Percentiles rank a stretch among this genome's conserved stretches.
Conservation (phyloP, 2,888 invertebrate species). For the Lepidocyrtinus sp. region DNA sequence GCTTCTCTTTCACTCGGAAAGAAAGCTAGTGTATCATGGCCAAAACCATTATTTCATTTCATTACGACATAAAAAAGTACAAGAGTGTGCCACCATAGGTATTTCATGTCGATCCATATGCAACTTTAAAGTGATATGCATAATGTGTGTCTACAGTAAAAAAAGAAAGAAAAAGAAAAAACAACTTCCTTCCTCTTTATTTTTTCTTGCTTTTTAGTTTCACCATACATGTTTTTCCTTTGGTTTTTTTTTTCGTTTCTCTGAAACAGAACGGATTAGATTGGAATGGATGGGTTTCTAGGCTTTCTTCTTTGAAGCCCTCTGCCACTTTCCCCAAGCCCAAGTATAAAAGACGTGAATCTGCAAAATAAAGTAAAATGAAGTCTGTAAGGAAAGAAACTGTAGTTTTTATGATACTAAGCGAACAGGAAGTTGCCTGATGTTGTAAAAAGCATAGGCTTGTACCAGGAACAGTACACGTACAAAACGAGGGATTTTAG, state of each 20-base stretch:
- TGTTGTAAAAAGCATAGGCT: neutral
- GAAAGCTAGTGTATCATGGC: neutral
- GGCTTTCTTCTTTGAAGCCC: conserved; percentile 18
- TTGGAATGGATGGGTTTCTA: neutral
- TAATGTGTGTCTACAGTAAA: neutral
- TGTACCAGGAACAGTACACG: neutral
- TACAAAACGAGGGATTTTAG: neutral
- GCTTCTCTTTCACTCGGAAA: neutral
- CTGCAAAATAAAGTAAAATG: too few relatives aligned
- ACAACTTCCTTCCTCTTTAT: conserved; percentile 37
- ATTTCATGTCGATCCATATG: neutral
- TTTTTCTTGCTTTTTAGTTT: conserved; percentile 16
- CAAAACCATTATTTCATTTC: neutral
- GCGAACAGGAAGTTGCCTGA: neutral
- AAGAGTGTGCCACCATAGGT: neutral
- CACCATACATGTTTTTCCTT: neutral
- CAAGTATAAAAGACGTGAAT: too few relatives aligned
- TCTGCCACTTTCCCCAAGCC: too few relatives aligned
- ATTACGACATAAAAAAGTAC: neutral
- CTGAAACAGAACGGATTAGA: neutral
- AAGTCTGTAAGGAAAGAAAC: neutral
- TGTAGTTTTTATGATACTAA: neutral
- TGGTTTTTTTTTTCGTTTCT: neutral
- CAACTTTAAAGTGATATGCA: neutral
- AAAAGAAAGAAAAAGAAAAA: conserved; percentile 25